A percentile compares a stretch with the other conserved stretches of the same genome.
phyloP scores from a whole-genome alignment of 2,888 invertebrate genomes.

The Sepiola atlantica region DNA sequence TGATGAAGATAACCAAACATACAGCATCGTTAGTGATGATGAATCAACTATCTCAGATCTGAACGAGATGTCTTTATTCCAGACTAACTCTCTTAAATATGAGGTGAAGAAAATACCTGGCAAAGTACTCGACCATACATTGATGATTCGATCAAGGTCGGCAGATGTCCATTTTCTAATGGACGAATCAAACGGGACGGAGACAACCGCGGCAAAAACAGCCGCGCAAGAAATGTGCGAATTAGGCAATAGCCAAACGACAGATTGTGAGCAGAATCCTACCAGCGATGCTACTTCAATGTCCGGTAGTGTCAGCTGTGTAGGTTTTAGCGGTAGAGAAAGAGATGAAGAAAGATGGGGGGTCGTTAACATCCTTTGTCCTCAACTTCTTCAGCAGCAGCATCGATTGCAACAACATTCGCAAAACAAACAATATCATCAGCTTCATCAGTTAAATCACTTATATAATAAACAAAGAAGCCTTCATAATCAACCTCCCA shows the following conservation, averaged over 20 bases:
- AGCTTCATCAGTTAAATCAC: not conserved
- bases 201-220: not conserved
- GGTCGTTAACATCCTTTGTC: not conserved
- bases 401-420: not conserved
- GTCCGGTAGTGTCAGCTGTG: not conserved
- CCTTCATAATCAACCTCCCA: not conserved
- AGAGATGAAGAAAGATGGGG: not conserved
- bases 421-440: not conserved
- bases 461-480: not conserved
- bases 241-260: not conserved
- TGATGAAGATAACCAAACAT: constrained; percentile 75
- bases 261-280: not conserved
- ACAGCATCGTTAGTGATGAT: constrained; percentile 72
- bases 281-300: not conserved
- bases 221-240: not conserved
- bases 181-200: not conserved
- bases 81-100: not conserved
- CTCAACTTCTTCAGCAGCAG: not conserved
- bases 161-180: not conserved
- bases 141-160: not conserved
- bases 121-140: not conserved
- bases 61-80: constrained; percentile 42
- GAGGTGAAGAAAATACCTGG: constrained; percentile 2
- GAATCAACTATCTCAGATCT: constrained; percentile 51
- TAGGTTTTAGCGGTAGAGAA: not conserved